These are phyloP conservation scores for Tridacna crocea DNA, from an alignment of 2,888 invertebrate genomes.

Conservation along the genomic window DNA sequence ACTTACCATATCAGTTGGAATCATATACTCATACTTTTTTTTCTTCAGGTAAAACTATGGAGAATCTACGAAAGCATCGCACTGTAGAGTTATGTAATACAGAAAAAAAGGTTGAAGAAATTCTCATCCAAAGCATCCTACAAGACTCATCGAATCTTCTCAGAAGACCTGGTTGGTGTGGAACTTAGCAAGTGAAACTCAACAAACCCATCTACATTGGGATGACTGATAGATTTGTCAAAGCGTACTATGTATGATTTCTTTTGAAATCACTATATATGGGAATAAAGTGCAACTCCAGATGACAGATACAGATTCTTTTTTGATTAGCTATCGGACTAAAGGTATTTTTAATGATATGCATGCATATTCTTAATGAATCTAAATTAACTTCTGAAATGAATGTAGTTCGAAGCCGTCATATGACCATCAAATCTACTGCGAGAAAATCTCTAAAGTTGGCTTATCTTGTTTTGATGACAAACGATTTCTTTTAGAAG, in stretches of 20 bases:
- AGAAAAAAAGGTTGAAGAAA: no score
- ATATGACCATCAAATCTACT: conserved; percentile 53
- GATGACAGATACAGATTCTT: conserved; percentile 46
- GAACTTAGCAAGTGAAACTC: conserved; percentile 71
- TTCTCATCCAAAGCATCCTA: no score
- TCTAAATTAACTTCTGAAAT: conserved; percentile 31
- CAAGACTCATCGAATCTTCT: conserved; percentile 76
- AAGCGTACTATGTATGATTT: conserved; percentile 83
- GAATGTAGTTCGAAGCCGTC: conserved; percentile 30
- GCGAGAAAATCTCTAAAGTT: conserved; percentile 39
- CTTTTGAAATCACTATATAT: conserved; percentile 76
- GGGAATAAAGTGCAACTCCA: conserved; percentile 34
- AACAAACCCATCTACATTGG: conserved; percentile 84
- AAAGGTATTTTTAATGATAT: conserved; percentile 45
- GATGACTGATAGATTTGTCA: conserved; percentile 81
- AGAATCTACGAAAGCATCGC: no score
- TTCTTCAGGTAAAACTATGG: no score
- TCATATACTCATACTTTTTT: no score
- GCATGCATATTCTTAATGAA: conserved; percentile 27
- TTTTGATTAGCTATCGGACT: no score
- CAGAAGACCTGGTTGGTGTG: conserved; percentile 80
- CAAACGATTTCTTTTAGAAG: conserved; percentile 34
- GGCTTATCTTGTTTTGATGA: conserved; percentile 43
- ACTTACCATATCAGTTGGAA: no score
- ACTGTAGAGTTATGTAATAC: no score